These are phyloP conservation scores for Spondyliosoma cantharus DNA, from an alignment of 2,797 vertebrate species.

Conservation along the genomic window DNA sequence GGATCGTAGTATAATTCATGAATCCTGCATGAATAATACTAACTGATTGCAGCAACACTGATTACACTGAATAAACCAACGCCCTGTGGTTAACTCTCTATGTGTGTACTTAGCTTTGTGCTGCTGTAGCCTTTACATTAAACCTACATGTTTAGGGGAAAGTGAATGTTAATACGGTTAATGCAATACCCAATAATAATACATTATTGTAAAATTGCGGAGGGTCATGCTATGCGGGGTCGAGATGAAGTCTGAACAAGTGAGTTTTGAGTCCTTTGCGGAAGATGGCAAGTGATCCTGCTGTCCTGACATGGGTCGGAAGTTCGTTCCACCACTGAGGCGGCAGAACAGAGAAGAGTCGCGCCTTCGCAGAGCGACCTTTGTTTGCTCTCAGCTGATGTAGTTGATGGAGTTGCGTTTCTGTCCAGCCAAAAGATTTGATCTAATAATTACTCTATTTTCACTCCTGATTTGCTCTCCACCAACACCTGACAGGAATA, in stretches of 20 bases:
- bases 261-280: too few species aligned
- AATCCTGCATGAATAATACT: not conserved
- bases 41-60: not conserved
- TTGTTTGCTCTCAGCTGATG: too few species aligned
- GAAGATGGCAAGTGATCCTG: too few species aligned
- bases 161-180: not conserved
- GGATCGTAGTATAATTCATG: not conserved
- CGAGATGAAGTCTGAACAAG: too few species aligned
- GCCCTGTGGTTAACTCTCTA: not conserved
- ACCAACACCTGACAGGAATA: not conserved
- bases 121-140: not conserved
- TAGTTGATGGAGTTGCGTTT: too few species aligned
- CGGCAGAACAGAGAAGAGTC: too few species aligned
- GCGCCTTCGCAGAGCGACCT: too few species aligned
- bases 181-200: not conserved
- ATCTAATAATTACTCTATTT: too few species aligned
- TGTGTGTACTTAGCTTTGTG: not conserved
- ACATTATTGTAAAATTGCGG: not conserved
- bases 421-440: not conserved
- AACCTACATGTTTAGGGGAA: not conserved
- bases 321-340: too few species aligned
- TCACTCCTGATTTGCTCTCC: not conserved
- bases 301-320: too few species aligned
- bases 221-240: too few species aligned
- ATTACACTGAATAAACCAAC: not conserved